Base-by-base conservation (phyloP, 2,888 invertebrate genomes). In the Eulithis testata region DNA sequence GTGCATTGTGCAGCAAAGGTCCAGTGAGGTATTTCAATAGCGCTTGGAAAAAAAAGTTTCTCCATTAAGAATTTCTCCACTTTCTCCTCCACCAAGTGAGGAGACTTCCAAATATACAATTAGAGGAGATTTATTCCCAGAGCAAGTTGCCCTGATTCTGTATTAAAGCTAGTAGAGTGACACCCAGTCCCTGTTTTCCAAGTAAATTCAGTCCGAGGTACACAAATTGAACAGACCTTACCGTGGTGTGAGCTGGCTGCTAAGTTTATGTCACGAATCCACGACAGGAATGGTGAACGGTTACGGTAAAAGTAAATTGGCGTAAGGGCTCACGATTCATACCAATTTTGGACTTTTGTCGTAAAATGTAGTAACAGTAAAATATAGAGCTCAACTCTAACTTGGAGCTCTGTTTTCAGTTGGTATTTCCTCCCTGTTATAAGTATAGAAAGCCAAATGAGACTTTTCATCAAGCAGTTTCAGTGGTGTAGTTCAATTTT, bases 231-330 rank as follows among this genome's bases (percentile, higher is more conserved):
- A 40, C 53, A 61, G 52, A 68, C 63, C 65, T 58, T 43, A 49
- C 43, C 45, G 53, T 54, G 67, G 50, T 62, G 45, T 56, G 49
- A 65, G 47, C 67, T 73, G 72, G 73, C 70, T 73, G 55, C 71
- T 73, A 61, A 67, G 63, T 62, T 21, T 71, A 70, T 71, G 60
- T 67, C 67, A 63, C 68, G 74, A 74, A 62, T 67, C 65, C 72
- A 70, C 69, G 72, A 65, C 66, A 50, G 60, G 60, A 63, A 60
- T 67, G 66, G 66, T 54, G 45, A 68, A 62, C 56, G 49, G 60
- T 66, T 65, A 65, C 63, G 63, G 70, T 72, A 65, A 59, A 65
- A 65, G 54, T 69, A 73, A 66, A 71, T 68, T 66, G 63, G 62
- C 51, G 44, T 66, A 69, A 70, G 69, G 68, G 61, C 62, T 40